Base-by-base conservation (phyloP, 2,797 vertebrate species). In the Loris lydekkerianus region DNA sequence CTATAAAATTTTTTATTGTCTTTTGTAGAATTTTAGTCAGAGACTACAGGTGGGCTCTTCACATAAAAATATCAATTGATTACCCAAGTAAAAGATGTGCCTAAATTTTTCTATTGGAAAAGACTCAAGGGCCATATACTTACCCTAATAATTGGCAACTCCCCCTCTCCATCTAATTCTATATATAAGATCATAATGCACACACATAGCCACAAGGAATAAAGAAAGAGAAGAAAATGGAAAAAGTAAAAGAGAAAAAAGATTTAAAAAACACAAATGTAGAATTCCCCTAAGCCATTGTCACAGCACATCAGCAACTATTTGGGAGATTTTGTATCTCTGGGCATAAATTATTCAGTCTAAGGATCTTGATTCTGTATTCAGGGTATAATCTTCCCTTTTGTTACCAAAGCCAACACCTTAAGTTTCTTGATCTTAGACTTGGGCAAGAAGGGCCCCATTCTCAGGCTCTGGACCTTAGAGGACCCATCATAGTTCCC, bases 1-100 rank as follows among this genome's bases (percentile, higher is more conserved):
- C 43, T 60, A 37, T 73, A 93, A 93, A 53, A 67, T 63, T 9
- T 81, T 86, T 60, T 82, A 34, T 58, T 95, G 34, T 88, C 73
- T 91, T 91, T 86, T 85, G 34, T n/a, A 85, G 40, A 94, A 10
- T 63, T 96, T 87, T 93, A 37, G 65, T 92, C 72, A 77, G 31
- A 78, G n/a, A 3, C 69, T 10, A 92, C 70, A 53, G 23, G 46
- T 82, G n/a, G 40, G 21, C 17, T 82, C 85, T 85, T 85, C 65
- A 86, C 8, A 70, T 70, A 73, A 83, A 95, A 5, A 56, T 75
- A 82, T 37, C 82, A 56, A 78, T 80, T 1, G 2, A 76, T 86
- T 81, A 72, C 25, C 37, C n/a, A 83, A 70, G 49, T 58, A 89
- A 72, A 91, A 81, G 9, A 18, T 87, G 18, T 43, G 15, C 40